These are phyloP conservation scores for Corydoras sp. DNA, from an alignment of 2,113 vertebrate species.

Conservation along the genomic window DNA sequence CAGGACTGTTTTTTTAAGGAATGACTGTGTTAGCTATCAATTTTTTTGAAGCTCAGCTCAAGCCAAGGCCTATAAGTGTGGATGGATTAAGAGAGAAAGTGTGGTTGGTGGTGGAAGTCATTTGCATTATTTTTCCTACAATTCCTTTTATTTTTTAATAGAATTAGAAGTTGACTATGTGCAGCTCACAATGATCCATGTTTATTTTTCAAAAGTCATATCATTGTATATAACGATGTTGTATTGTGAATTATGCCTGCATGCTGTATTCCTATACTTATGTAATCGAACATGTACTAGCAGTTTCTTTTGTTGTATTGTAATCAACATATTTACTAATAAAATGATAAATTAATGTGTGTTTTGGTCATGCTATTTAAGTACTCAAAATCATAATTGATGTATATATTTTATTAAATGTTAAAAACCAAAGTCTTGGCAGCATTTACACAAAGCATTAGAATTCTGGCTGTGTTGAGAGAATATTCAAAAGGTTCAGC, in stretches of 20 bases:
- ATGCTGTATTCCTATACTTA: constrained; percentile 41
- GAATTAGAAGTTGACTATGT: constrained; percentile 37
- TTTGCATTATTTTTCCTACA: constrained; percentile 22
- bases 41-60: constrained; percentile 40
- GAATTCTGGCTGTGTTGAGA: background rate
- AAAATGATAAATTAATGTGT: constrained; percentile 19
- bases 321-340: constrained; percentile 39
- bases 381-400: background rate
- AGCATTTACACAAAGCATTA: background rate
- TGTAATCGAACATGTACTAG: constrained; percentile 27
- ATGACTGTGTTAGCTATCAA: constrained; percentile 38
- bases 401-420: constrained; percentile 16
- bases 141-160: constrained; percentile 16
- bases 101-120: constrained; percentile 16
- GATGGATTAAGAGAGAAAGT: constrained; percentile 15
- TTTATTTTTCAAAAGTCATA: constrained; percentile 48
- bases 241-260: constrained; percentile 34
- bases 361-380: background rate
- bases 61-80: constrained; percentile 39
- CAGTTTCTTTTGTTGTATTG: constrained; percentile 30
- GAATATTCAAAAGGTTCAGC: background rate
- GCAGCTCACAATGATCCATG: constrained; percentile 34
- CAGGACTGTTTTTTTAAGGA: constrained; percentile 54
- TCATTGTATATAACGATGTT: constrained; percentile 7
- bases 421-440: background rate